phyloP scores from a whole-genome alignment of 1,140 invertebrate genomes.

The Drosophila ohnishii region DNA sequence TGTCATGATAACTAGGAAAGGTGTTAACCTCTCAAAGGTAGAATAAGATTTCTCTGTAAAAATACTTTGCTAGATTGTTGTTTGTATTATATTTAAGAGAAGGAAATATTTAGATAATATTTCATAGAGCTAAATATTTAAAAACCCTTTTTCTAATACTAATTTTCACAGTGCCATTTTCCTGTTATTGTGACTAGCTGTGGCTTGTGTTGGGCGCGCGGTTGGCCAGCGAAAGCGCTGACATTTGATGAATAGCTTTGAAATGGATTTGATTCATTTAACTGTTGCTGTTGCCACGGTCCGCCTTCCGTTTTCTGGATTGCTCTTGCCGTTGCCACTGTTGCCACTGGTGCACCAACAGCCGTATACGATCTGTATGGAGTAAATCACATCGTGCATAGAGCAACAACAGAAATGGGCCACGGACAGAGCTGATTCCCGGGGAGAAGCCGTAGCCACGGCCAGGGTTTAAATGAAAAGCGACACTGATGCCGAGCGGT shows the following conservation, averaged over 20 bases:
- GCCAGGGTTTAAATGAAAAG: constrained; percentile 37
- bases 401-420: constrained; percentile 28
- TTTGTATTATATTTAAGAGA: too few species aligned
- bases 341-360: constrained; percentile 4
- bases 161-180: not conserved
- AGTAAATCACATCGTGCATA: constrained; percentile 52
- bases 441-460: constrained; percentile 19
- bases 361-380: constrained; percentile 39
- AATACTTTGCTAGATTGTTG: too few species aligned
- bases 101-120: too few species aligned
- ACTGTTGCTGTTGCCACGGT: constrained; percentile 57
- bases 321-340: constrained; percentile 18
- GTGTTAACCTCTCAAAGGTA: not conserved
- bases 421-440: constrained; percentile 18
- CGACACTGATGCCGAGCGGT: constrained; percentile 39
- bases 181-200: constrained; percentile 26
- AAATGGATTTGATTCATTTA: constrained; percentile 79
- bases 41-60: too few species aligned
- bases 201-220: constrained; percentile 45
- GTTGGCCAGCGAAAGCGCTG: constrained; percentile 58
- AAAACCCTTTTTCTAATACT: too few species aligned
- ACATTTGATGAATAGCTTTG: constrained; percentile 76
- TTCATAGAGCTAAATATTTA: too few species aligned
- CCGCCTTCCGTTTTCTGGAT: constrained; percentile 34
- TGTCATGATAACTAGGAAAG: not conserved